Evolutionary conservation across 2,113 vertebrate species (phyloP).

Genomic region (Gopherus evgoodei): DNA sequence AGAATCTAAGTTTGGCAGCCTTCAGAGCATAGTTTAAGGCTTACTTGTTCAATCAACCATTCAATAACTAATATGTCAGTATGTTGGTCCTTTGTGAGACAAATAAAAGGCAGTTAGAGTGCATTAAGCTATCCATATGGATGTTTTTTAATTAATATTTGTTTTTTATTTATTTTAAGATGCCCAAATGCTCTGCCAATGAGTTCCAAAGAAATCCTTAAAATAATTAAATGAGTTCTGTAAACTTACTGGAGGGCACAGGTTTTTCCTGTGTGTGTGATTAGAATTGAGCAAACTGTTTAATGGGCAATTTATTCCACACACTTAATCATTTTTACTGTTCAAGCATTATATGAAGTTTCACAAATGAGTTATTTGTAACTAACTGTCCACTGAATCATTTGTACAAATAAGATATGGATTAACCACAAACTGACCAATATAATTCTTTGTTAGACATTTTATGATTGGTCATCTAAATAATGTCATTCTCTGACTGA

Average conservation of each 20-base stretch:
- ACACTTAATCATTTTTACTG: background rate
- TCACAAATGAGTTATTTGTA: background rate
- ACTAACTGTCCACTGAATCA: conserved; percentile 1
- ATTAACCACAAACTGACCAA: background rate
- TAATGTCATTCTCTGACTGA: background rate
- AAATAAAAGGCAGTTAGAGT: conserved; percentile 69
- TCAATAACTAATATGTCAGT: conserved; percentile 66
- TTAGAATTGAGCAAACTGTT: conserved; percentile 8
- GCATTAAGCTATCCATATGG: conserved; percentile 37
- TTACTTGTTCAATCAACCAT: conserved; percentile 71
- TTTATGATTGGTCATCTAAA: background rate
- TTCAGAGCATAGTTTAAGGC: conserved; percentile 29
- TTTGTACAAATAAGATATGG: background rate
- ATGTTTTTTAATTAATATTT: conserved; percentile 72
- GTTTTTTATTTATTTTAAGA: conserved; percentile 66
- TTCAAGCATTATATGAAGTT: background rate
- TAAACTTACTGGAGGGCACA: conserved; percentile 27
- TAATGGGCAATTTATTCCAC: background rate
- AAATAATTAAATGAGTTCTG: conserved; percentile 45
- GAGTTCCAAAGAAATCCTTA: conserved; percentile 35
- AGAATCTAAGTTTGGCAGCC: conserved; percentile 63
- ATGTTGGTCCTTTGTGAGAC: conserved; percentile 61
- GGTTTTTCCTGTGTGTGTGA: background rate
- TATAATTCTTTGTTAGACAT: background rate
- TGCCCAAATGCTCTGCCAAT: conserved; percentile 51